Evolutionary conservation across 2,888 invertebrate genomes (phyloP).

Genomic region (Acholoe squamosa): DNA sequence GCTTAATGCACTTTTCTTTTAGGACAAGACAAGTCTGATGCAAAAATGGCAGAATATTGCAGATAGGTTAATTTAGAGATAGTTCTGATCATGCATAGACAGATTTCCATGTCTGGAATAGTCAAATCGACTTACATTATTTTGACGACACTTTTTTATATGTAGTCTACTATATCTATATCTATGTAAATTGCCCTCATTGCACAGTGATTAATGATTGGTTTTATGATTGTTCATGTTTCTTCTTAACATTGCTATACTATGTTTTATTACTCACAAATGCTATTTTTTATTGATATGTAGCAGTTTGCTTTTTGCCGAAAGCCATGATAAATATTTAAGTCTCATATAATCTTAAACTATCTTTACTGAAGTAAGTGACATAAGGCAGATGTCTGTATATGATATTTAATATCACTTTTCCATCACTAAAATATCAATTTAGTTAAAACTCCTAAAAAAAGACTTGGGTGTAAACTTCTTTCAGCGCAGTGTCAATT

Average conservation of each 20-base stretch:
- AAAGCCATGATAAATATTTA: not conserved
- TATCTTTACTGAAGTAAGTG: not conserved
- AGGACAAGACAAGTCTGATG: too few relatives aligned
- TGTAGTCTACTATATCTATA: not conserved
- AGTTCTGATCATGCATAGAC: too few relatives aligned
- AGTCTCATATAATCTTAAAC: not conserved
- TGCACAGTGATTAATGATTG: not conserved
- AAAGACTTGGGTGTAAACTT: not conserved
- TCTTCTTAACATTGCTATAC: not conserved
- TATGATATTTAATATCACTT: not conserved
- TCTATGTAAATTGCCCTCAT: not conserved
- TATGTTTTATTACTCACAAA: not conserved
- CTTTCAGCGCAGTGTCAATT: not conserved
- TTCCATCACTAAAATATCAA: not conserved
- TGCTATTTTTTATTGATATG: not conserved
- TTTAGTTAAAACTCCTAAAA: not conserved
- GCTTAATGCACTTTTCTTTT: too few relatives aligned
- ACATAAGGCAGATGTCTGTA: not conserved
- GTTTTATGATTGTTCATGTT: conserved; percentile 1
- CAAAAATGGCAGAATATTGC: too few relatives aligned
- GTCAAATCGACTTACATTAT: not conserved
- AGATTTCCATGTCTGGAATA: not conserved
- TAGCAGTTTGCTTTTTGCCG: not conserved
- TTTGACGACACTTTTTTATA: not conserved
- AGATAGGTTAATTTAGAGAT: too few relatives aligned